These are phyloP conservation scores for Shargacucullia verbasci DNA, from an alignment of 2,888 invertebrate species.

Conservation along the genomic window DNA sequence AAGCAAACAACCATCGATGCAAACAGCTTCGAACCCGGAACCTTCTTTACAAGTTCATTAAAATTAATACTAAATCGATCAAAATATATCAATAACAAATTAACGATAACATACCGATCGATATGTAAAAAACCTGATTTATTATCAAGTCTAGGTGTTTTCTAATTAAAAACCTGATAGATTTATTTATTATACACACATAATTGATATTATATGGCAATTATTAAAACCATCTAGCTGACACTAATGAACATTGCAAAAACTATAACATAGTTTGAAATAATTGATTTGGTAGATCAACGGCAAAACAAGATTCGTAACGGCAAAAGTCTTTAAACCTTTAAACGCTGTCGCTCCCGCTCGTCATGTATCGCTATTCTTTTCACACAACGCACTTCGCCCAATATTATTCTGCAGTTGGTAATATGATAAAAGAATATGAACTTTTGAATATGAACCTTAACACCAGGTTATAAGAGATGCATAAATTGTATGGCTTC, in stretches of 20 bases:
- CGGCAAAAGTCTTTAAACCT: conserved; percentile 21
- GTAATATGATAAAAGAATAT: conserved; percentile 50
- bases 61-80: conserved; percentile 26
- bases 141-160: conserved; percentile 16
- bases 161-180: conserved; percentile 40
- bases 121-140: conserved; percentile 35
- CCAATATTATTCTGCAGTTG: conserved; percentile 54
- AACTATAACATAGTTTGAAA: conserved; percentile 42
- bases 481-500: conserved; percentile 12
- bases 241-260: conserved; percentile 49
- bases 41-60: conserved; percentile 36
- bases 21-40: conserved; percentile 32
- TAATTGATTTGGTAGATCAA: conserved; percentile 19
- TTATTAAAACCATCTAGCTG: conserved; percentile 42
- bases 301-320: too few relatives aligned
- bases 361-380: conserved; percentile 45
- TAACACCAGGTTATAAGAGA: conserved; percentile 43
- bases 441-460: conserved; percentile 52
- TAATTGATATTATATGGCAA: conserved; percentile 48
- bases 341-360: conserved; percentile 60
- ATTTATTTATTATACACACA: conserved; percentile 24
- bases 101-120: conserved; percentile 23
- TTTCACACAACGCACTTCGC: conserved; percentile 58
- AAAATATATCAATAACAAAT: conserved; percentile 37
- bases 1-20: too few relatives aligned